Conservation (phyloP, 2,797 vertebrate species). For the Mycteria americana region DNA sequence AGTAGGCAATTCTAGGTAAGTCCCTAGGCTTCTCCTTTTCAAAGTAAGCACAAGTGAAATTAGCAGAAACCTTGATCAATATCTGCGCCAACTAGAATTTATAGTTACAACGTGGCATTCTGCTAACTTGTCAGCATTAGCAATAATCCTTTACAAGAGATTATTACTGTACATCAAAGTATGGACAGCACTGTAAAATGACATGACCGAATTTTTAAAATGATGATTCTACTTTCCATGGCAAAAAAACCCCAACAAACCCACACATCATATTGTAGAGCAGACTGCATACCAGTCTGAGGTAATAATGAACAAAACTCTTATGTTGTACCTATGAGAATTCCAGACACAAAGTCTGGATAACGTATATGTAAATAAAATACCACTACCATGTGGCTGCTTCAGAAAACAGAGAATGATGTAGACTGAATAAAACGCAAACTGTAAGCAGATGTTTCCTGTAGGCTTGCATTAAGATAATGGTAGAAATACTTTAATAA, state of each 20-base stretch:
- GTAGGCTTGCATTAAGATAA: neutral
- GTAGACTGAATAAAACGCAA: neutral
- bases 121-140: constrained; percentile 9
- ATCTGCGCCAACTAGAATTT: neutral
- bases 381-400: neutral
- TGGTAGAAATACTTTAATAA: neutral
- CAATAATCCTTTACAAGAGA: neutral
- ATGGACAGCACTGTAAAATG: neutral
- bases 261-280: neutral
- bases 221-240: neutral
- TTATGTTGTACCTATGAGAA: neutral
- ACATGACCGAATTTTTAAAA: neutral
- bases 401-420: neutral
- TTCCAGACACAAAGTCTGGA: neutral
- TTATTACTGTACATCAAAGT: neutral
- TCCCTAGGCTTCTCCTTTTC: neutral
- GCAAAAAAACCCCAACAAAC: neutral
- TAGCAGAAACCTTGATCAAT: neutral
- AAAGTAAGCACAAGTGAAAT: neutral
- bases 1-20: neutral
- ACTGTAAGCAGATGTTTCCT: neutral
- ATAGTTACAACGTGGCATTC: neutral
- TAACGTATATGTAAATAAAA: neutral
- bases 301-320: neutral
- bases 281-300: neutral